phyloP scores from a whole-genome alignment of 2,888 invertebrate species.

The Seladonia tumulorum region DNA sequence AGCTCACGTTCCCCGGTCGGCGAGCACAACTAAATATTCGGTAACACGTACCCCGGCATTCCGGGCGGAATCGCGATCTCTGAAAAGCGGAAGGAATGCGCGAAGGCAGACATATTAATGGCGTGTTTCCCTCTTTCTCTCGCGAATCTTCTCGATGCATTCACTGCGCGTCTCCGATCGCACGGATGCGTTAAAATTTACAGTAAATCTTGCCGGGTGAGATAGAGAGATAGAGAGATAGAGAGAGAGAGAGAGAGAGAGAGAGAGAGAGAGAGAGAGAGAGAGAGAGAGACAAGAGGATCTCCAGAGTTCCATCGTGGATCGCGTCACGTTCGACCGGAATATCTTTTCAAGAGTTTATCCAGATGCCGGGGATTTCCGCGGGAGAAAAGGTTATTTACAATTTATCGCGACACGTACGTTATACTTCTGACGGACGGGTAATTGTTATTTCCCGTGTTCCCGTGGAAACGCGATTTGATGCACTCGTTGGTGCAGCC shows the following conservation, averaged over 20 bases:
- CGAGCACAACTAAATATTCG: constrained; percentile 5
- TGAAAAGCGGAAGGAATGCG: constrained; percentile 6
- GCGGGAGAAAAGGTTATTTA: constrained; percentile 35
- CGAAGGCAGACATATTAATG: constrained; percentile 20
- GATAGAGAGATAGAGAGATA: background rate
- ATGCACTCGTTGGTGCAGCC: background rate
- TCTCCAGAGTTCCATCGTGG: constrained; percentile 26
- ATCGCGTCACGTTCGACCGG: constrained; percentile 41
- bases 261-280: background rate
- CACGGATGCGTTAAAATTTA: constrained; percentile 42
- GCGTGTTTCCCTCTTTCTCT: background rate
- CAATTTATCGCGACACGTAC: constrained; percentile 38
- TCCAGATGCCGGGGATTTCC: constrained; percentile 36
- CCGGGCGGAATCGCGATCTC: background rate
- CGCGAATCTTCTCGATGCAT: background rate
- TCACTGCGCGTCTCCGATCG: background rate
- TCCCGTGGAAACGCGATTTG: constrained; percentile 28
- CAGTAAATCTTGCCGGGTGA: constrained; percentile 13
- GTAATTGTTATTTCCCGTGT: constrained; percentile 44
- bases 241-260: background rate
- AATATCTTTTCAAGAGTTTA: constrained; percentile 52
- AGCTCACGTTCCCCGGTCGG: background rate
- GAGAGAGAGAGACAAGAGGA: background rate
- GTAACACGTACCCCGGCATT: background rate
- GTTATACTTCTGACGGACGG: constrained; percentile 25